A percentile compares a stretch with the other conserved stretches of the same genome.
Conservation (phyloP, 2,113 vertebrate species). For the Zosterops borbonicus region DNA sequence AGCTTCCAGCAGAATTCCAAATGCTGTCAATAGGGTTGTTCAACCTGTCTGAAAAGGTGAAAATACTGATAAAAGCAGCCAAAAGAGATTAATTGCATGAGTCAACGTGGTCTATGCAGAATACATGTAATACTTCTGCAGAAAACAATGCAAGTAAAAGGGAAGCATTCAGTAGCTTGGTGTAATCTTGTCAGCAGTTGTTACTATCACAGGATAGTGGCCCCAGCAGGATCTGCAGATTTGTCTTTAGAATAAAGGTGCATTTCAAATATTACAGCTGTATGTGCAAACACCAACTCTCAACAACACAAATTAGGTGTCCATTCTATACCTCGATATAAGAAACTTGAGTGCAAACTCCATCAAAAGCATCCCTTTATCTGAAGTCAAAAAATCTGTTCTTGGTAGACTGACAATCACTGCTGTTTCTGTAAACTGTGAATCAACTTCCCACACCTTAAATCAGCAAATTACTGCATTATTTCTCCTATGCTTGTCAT, state of each 20-base stretch:
- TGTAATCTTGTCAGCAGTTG: neutral
- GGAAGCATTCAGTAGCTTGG: neutral
- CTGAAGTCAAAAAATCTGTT: neutral
- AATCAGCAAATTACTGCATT: slow-evolving; percentile 38
- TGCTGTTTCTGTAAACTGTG: neutral
- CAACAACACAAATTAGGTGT: neutral
- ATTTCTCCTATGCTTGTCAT: slow-evolving; percentile 19
- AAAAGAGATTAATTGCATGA: neutral
- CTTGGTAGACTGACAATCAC: neutral
- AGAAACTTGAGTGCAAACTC: neutral
- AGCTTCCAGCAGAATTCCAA: neutral
- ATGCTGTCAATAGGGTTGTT: neutral
- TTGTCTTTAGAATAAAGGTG: neutral
- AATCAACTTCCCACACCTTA: slow-evolving; percentile 23
- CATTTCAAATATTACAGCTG: neutral
- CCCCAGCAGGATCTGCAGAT: neutral
- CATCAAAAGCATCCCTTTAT: neutral
- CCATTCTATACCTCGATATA: neutral
- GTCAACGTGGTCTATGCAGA: neutral
- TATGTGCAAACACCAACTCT: neutral
- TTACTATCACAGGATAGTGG: neutral
- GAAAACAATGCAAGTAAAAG: neutral
- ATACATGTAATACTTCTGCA: neutral
- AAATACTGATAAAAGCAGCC: neutral
- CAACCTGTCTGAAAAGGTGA: neutral